Conservation (phyloP, 2,888 invertebrate species). For the Thereva nobilitata region DNA sequence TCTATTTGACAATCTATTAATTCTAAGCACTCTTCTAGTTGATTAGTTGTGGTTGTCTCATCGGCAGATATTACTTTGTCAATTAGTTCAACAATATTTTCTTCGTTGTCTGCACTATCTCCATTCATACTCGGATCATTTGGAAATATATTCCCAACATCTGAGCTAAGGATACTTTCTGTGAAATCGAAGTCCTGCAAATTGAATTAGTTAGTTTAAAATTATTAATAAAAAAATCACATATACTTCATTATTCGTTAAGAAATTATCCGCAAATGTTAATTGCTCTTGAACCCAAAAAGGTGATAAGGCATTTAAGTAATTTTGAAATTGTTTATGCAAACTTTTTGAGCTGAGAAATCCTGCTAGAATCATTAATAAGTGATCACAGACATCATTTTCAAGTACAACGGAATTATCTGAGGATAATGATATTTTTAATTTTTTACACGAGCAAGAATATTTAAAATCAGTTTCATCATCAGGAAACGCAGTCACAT, state of each 20-base stretch:
- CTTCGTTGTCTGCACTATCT: not conserved
- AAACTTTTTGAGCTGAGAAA: slow-evolving; percentile 50
- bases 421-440: slow-evolving; percentile 53
- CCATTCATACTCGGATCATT: slow-evolving; percentile 1
- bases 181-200: slow-evolving; percentile 48
- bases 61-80: no score
- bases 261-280: slow-evolving; percentile 49
- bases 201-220: not conserved
- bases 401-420: slow-evolving; percentile 50
- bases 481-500: slow-evolving; percentile 50
- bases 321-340: slow-evolving; percentile 50
- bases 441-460: slow-evolving; percentile 54
- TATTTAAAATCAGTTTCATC: slow-evolving; percentile 41
- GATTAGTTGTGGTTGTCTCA: slow-evolving; percentile 37
- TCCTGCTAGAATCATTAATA: slow-evolving; percentile 52
- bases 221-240: not conserved
- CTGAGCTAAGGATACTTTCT: slow-evolving; percentile 49
- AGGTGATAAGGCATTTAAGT: slow-evolving; percentile 49
- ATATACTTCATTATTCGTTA: slow-evolving; percentile 43
- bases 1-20: slow-evolving; percentile 55
- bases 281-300: slow-evolving; percentile 48
- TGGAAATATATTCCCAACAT: slow-evolving; percentile 47
- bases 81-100: slow-evolving; percentile 19
- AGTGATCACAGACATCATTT: slow-evolving; percentile 56
- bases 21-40: slow-evolving; percentile 46